Evolutionary conservation across 2,113 vertebrate species (phyloP), one percentile per base, ranked within the genome.

Genomic region (Daboia siamensis): DNA sequence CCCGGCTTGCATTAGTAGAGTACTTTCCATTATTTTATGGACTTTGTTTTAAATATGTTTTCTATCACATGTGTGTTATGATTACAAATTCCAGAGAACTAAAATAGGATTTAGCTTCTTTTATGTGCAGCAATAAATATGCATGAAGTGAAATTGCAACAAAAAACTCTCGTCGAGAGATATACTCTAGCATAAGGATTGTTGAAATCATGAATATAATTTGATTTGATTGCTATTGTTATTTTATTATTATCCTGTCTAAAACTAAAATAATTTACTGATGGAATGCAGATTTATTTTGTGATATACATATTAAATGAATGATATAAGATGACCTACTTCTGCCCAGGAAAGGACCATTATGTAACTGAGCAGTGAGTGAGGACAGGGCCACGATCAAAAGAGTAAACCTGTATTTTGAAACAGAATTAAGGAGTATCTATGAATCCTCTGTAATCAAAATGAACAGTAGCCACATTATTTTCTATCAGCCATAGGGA

Each of bases 141-240:
- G 57, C 59, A 11, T 21, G 54, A 64, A 48, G 57, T 87, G 88
- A 33, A 52, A 51, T n/a, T 92, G 29, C 46, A 90, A 64, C 57
- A 15, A 59, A 89, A 46, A 46, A 12, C 21, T 89, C 44, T 29
- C 94, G 69, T 91, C 2, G 69, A 64, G 85, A 88, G 88, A 74
- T 88, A 44, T 91, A n/a, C n/a, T n/a, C n/a, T n/a, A 80, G 59
- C 84, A 91, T 93, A 59, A 2, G 0, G 74, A 33, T 92, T 94
- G 84, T 93, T 95, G 86, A 74, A 74, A 74, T 33, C 5, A 74
- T 74, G 64, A 64, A 64, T 29, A 10, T 74, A 33, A 74, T 33
- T 74, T 33, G n/a, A 15, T 33, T 74, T 39, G 69, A 33, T 74
- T 74, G n/a, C 59, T 84, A 91, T 94, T 64, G 89, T 39, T 10